Percentiles rank a stretch among this genome's conserved stretches.
Evolutionary conservation across 2,888 invertebrate genomes (phyloP).

Genomic region (Philereme vetulata): DNA sequence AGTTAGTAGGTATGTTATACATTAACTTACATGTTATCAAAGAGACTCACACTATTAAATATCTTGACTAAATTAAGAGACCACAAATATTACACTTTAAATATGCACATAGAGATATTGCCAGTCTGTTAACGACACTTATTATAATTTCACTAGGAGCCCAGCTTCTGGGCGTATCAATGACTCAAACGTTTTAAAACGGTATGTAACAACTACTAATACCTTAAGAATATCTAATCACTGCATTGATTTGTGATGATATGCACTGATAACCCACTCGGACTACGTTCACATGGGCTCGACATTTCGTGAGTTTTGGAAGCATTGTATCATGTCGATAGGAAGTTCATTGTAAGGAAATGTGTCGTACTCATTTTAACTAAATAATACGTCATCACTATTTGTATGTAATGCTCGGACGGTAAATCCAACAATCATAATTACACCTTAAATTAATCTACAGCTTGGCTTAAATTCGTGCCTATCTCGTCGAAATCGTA

Average conservation of each 20-base stretch:
- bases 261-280: conserved; percentile 80
- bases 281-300: conserved; percentile 70
- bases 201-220: conserved; percentile 82
- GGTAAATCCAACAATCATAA: conserved; percentile 81
- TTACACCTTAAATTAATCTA: conserved; percentile 78
- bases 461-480: conserved; percentile 83
- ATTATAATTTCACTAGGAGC: conserved; percentile 80
- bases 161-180: conserved; percentile 79
- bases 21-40: conserved; percentile 74
- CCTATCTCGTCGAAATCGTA: conserved; percentile 76
- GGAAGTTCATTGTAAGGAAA: conserved; percentile 65
- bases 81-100: conserved; percentile 79
- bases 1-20: conserved; percentile 76
- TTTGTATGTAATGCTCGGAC: conserved; percentile 80
- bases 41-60: conserved; percentile 83
- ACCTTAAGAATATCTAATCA: conserved; percentile 82
- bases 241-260: conserved; percentile 83
- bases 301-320: conserved; percentile 67
- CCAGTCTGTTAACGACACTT: conserved; percentile 82
- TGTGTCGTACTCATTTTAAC: conserved; percentile 67
- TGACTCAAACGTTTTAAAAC: conserved; percentile 80
- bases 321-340: conserved; percentile 66
- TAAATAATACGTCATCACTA: conserved; percentile 75
- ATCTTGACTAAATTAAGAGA: conserved; percentile 83
- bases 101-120: conserved; percentile 83